Evolutionary conservation across 2,113 vertebrate genomes (phyloP).

Genomic region (Sander vitreus): DNA sequence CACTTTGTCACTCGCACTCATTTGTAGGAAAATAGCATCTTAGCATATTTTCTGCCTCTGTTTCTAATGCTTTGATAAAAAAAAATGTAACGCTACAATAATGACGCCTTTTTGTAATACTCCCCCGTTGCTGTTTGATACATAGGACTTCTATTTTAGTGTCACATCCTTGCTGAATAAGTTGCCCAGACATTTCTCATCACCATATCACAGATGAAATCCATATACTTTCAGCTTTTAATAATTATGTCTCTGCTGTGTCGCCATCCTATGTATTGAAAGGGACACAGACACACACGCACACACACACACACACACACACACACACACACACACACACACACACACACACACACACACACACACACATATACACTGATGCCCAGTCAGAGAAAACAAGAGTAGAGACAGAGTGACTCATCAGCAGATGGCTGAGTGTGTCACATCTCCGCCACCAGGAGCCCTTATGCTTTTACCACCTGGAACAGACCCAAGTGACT

Average conservation of each 20-base stretch:
- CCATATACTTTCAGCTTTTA: constrained; percentile 39
- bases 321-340: constrained; percentile 20
- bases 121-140: background rate
- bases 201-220: constrained; percentile 41
- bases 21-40: constrained; percentile 8
- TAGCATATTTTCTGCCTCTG: constrained; percentile 2
- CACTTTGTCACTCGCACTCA: background rate
- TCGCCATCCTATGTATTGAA: constrained; percentile 42
- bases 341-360: constrained; percentile 7
- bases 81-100: background rate
- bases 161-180: constrained; percentile 9
- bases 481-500: constrained; percentile 65
- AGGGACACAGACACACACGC: background rate
- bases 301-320: background rate
- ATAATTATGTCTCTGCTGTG: constrained; percentile 43
- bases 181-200: constrained; percentile 37
- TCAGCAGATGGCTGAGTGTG: constrained; percentile 79
- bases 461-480: constrained; percentile 80
- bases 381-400: constrained; percentile 63
- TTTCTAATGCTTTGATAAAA: background rate
- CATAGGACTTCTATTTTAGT: constrained; percentile 23
- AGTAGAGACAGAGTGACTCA: constrained; percentile 76
- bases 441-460: constrained; percentile 73
- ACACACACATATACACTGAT: constrained; percentile 1
- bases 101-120: constrained; percentile 8